Base-by-base conservation (phyloP, 2,113 vertebrate species). In the Corythaeola cristata region DNA sequence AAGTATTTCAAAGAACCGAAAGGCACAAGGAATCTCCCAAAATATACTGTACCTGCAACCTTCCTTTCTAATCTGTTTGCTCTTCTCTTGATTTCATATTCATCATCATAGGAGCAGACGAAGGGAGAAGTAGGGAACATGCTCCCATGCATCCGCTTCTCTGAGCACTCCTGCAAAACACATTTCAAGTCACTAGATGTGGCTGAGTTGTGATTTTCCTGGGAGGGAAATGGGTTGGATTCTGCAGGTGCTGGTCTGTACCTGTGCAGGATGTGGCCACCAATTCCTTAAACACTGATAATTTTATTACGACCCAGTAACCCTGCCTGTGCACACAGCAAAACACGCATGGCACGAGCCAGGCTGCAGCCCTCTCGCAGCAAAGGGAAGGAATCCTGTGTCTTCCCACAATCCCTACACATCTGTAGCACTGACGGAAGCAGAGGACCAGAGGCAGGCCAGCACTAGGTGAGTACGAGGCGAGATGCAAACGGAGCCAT, bases 91-190 rank as follows among this genome's bases (percentile, higher is more conserved):
- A 98, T 98, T 11, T 98, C 97, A 0, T 91, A 89, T 37, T 97
- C 96, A 16, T 96, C 72, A 28, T 98, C 98, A 3, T 98, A 98
- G 96, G 93, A 97, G 90, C 58, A 97, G 91, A 98, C 33, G 20
- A 98, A 98, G 0, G 98, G 98, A 68, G 97, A 98, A 7, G 96
- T 52, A 37, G 98, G 98, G 71, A 98, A 97, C n/a, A 85, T 88
- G 52, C 94, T 97, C 50, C 95, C 97, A 37, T 97, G 97, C 98
- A 98, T 98, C 32, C 98, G 78, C 82, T 75, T 98, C 64, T 98
- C 97, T 19, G 93, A 83, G 86, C 98, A 98, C 85, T 98, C 98
- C 98, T 98, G 96, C 37, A 98, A 98, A 96, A 97, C 94, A 96
- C 52, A 95, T 75, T 68, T 59, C 47, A 84, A 41, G 90, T 97